phyloP scores from a whole-genome alignment of 2,888 invertebrate species.

The Tiphia femorata region DNA sequence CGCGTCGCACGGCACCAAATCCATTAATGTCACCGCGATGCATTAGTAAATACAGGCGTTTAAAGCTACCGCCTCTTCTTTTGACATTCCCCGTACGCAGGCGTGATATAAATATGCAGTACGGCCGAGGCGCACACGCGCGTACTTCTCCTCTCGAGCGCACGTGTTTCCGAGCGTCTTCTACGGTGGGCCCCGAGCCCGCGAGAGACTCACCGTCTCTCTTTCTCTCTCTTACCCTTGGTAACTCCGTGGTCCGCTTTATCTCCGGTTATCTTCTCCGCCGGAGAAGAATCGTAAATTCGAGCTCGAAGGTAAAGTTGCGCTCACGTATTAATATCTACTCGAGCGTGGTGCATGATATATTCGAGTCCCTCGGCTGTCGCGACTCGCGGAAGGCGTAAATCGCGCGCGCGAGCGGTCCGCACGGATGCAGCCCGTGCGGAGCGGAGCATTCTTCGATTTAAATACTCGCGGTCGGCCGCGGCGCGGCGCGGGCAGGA shows the following conservation, averaged over 20 bases:
- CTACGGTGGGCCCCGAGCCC: neutral
- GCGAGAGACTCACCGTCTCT: neutral
- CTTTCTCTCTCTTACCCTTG: slow-evolving; percentile 1
- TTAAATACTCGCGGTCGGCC: no score
- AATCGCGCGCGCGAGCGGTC: slow-evolving; percentile 42
- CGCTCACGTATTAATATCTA: slow-evolving; percentile 18
- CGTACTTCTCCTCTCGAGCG: no score
- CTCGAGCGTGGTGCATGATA: slow-evolving; percentile 38
- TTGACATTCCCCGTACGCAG: no score
- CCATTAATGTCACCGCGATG: no score
- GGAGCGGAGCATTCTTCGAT: no score
- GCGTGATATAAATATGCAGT: no score
- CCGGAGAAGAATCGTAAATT: slow-evolving; percentile 47
- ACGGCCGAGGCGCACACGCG: no score
- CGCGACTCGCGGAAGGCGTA: slow-evolving; percentile 48
- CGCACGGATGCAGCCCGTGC: no score
- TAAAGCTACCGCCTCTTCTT: no score
- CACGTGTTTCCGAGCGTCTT: neutral
- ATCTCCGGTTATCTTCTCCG: slow-evolving; percentile 47
- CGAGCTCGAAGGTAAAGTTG: slow-evolving; percentile 32
- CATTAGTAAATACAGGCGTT: no score
- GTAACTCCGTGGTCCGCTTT: slow-evolving; percentile 26
- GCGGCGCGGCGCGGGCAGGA: no score
- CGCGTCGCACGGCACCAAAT: no score
- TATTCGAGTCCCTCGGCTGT: slow-evolving; percentile 38